Percentiles rank a stretch among this genome's conserved stretches.
These are phyloP conservation scores for Pseudeuparius sepicola DNA, from an alignment of 2,888 invertebrate genomes.

Conservation along the genomic window DNA sequence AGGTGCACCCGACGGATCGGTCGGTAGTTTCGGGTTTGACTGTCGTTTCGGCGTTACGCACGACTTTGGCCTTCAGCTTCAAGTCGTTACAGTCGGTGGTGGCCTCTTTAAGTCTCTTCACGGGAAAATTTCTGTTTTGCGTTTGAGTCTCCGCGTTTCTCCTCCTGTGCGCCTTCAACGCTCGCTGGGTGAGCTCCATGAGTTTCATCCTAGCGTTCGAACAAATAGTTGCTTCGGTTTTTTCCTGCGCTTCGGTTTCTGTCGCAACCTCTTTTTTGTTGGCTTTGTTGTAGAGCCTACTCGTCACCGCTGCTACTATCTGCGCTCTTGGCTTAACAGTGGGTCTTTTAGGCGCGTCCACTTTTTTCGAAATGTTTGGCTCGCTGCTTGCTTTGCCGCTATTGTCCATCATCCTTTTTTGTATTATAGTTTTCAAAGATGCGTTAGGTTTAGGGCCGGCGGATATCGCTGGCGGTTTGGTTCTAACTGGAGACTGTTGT, in stretches of 20 bases:
- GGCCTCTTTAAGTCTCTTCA: slow-evolving; percentile 48
- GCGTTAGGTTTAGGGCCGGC: slow-evolving; percentile 1
- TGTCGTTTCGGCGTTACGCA: slow-evolving; percentile 35
- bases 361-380: slow-evolving; percentile 24
- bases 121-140: slow-evolving; percentile 35
- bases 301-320: slow-evolving; percentile 62
- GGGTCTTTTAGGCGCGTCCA: slow-evolving; percentile 29
- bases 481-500: slow-evolving; percentile 26
- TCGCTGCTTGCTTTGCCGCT: slow-evolving; percentile 28
- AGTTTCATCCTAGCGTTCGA: slow-evolving; percentile 46
- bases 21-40: slow-evolving; percentile 39
- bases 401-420: slow-evolving; percentile 19
- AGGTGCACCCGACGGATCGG: slow-evolving; percentile 41
- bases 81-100: slow-evolving; percentile 47
- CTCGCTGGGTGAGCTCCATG: slow-evolving; percentile 49
- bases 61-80: slow-evolving; percentile 37
- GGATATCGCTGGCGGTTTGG: slow-evolving; percentile 21
- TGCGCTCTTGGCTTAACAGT: slow-evolving; percentile 47
- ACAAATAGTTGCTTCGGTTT: slow-evolving; percentile 1
- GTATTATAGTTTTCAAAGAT: slow-evolving; percentile 19
- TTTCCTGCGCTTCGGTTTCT: slow-evolving; percentile 27
- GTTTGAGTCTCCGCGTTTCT: slow-evolving; percentile 52
- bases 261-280: slow-evolving; percentile 42
- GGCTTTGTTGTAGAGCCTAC: slow-evolving; percentile 53
- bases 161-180: slow-evolving; percentile 43